Evolutionary conservation across 2,113 vertebrate genomes (phyloP), one percentile per base, ranked within the genome.

Genomic region (Rhabdomys dilectus): DNA sequence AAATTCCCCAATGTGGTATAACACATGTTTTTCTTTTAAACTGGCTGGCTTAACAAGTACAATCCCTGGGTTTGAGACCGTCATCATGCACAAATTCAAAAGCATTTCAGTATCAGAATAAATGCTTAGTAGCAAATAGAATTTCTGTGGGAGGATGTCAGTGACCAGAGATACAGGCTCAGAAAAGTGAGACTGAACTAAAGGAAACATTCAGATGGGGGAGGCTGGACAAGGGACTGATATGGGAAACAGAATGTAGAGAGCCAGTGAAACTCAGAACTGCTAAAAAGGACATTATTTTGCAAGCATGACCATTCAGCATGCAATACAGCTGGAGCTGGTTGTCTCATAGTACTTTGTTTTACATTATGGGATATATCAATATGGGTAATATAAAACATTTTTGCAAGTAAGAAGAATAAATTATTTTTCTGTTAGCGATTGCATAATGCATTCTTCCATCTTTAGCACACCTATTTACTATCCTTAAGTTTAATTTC

Each of bases 381-480:
- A 72, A 36, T 78, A 66, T 53, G 2, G 93, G 15, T 4, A 2
- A 77, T 29, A 91, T 77, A 42, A 86, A 77, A 16, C 22, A 84
- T 93, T 22, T 89, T 92, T 82, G 21, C 45, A 91, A 96, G 81
- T 42, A 81, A 16, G 21, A 66, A 87, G 76, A 34, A 11, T 21
- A 48, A 66, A 48, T 68, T 10, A 36, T 48, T 34, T 22, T 86
- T 86, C 60, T 64, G 7, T 75, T 24, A 42, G 39, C 22, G 21
- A 75, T 51, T 51, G 51, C 51, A 11, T 11, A 21, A 42, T 24
- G 21, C 7, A 34, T 66, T 60, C 10, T n/a, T 82, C 11, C 12
- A 39, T 84, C 7, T 39, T 60, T 10, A 82, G 36, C 36, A 60
- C 12, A 58, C 19, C 22, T 39, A 8, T 60, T 58, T 39, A 39